Conservation (phyloP, 2,888 invertebrate genomes). For the Eugnorisma glareosa region DNA sequence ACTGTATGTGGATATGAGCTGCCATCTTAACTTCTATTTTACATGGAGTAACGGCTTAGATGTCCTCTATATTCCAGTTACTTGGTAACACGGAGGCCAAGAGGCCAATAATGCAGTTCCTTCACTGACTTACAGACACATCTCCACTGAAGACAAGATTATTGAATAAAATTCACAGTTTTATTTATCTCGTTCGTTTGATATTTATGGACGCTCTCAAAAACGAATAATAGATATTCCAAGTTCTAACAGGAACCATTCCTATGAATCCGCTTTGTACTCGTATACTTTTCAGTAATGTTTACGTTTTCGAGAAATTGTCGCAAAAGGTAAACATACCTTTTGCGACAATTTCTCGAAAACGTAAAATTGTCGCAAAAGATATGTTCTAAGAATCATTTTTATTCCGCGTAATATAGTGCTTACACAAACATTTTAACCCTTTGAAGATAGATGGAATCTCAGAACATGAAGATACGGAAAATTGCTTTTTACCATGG, state of each 20-base stretch:
- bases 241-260: not conserved
- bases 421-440: not conserved
- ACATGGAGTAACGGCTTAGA: not conserved
- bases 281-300: constrained; percentile 4
- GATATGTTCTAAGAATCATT: constrained; percentile 3
- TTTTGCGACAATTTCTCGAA: too few species aligned
- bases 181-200: not conserved
- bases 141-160: not conserved
- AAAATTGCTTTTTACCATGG: not conserved
- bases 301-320: not conserved
- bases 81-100: not conserved
- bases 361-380: too few species aligned
- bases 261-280: not conserved
- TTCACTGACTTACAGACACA: not conserved
- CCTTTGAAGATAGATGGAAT: constrained; percentile 9
- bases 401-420: not conserved
- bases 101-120: not conserved
- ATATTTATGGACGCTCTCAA: not conserved
- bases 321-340: not conserved
- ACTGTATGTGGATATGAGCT: not conserved
- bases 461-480: not conserved
- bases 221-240: not conserved
- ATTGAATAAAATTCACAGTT: not conserved
- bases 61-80: not conserved
- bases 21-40: not conserved